These are phyloP conservation scores for Phodopus roborovskii DNA, from an alignment of 2,113 vertebrate species.

Conservation along the genomic window DNA sequence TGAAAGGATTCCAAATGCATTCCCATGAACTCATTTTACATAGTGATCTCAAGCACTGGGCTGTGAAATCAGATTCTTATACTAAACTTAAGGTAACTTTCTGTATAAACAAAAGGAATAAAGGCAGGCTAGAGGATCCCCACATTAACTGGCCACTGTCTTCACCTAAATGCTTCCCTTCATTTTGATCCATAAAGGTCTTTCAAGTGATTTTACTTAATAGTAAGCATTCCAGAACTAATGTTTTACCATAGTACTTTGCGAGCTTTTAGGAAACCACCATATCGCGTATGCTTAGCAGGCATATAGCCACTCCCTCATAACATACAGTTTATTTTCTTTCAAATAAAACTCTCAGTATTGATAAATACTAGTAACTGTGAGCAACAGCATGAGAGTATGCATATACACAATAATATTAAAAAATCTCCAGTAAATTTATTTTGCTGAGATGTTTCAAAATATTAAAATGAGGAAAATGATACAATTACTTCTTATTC, in stretches of 20 bases:
- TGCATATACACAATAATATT: background rate
- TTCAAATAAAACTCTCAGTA: background rate
- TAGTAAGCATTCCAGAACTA: background rate
- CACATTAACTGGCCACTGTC: background rate
- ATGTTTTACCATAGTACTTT: background rate
- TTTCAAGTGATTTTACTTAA: background rate
- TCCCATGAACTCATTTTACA: background rate
- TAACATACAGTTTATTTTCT: background rate
- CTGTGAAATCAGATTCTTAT: background rate
- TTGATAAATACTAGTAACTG: background rate
- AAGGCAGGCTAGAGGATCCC: background rate
- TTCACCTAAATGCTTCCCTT: background rate
- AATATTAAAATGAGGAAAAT: background rate
- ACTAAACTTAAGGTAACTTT: background rate
- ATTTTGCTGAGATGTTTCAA: constrained; percentile 11
- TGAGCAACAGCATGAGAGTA: background rate
- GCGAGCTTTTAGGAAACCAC: background rate
- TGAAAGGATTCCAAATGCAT: background rate
- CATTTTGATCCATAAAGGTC: background rate
- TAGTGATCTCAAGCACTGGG: background rate
- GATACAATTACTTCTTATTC: background rate
- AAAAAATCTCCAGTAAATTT: background rate
- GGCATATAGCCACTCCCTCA: background rate
- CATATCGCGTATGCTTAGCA: background rate
- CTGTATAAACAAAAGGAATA: background rate